Percentiles rank a stretch among this genome's conserved stretches.
phyloP scores from a whole-genome alignment of 2,888 invertebrate genomes.

The Apodemia hepburni region DNA sequence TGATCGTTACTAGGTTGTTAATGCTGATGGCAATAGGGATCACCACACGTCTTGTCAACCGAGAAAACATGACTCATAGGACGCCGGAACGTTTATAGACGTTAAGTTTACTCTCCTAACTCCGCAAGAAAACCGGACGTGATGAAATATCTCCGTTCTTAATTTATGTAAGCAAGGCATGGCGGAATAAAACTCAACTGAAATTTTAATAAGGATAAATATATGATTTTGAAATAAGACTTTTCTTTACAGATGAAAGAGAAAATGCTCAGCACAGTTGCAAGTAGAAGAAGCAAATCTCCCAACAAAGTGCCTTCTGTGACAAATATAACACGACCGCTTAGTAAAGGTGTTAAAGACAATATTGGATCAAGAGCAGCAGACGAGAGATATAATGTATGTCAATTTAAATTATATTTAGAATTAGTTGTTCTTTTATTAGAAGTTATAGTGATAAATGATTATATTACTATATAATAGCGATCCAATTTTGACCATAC shows the following conservation, averaged over 20 bases:
- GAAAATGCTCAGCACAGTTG: slow-evolving; percentile 59
- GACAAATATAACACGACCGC: slow-evolving; percentile 36
- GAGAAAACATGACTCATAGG: too few species aligned
- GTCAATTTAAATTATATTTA: slow-evolving; percentile 24
- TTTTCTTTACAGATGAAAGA: slow-evolving; percentile 58
- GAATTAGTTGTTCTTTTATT: not conserved
- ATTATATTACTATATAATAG: too few species aligned
- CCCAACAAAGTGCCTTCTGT: slow-evolving; percentile 48
- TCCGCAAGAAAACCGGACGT: too few species aligned
- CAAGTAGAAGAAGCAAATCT: slow-evolving; percentile 52
- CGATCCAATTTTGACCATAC: too few species aligned
- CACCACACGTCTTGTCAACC: too few species aligned
- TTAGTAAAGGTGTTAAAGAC: slow-evolving; percentile 41
- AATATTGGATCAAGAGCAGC: slow-evolving; percentile 31
- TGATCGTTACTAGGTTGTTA: too few species aligned
- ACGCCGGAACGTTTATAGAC: too few species aligned
- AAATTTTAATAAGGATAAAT: not conserved
- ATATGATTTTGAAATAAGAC: not conserved
- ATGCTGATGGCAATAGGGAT: too few species aligned
- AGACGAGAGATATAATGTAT: slow-evolving; percentile 47
- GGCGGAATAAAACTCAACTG: too few species aligned
- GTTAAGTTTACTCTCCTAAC: too few species aligned
- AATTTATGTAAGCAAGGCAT: too few species aligned
- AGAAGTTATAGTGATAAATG: not conserved
- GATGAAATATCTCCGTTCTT: too few species aligned